A percentile compares a stretch with the other conserved stretches of the same genome.
Conservation (phyloP, 2,888 invertebrate species). For the Gymnocheta viridis region DNA sequence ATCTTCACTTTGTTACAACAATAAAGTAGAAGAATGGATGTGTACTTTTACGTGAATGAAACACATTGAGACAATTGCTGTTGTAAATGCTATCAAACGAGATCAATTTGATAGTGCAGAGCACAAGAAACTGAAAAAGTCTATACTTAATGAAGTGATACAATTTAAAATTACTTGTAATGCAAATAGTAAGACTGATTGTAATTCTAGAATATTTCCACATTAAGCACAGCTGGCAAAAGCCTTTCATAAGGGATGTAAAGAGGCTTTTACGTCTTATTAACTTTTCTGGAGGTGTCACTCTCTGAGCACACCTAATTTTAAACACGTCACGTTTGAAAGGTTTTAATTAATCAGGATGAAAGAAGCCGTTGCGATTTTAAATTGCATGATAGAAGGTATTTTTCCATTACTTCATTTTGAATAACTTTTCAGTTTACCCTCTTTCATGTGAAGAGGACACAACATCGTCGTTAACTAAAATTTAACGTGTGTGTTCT, state of each 20-base stretch:
- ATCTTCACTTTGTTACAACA: conserved; percentile 61
- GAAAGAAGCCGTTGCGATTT: too few species aligned
- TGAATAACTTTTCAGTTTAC: background rate
- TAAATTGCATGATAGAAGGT: too few species aligned
- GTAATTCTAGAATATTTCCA: too few species aligned
- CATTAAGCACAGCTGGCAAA: too few species aligned
- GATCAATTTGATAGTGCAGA: conserved; percentile 54
- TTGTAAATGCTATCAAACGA: conserved; percentile 59
- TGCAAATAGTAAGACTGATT: background rate
- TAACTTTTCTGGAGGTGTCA: too few species aligned
- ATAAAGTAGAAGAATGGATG: conserved; percentile 7
- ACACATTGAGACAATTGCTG: conserved; percentile 44
- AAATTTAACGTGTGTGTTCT: background rate
- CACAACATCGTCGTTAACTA: background rate
- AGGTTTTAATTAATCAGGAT: too few species aligned
- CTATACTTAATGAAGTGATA: background rate
- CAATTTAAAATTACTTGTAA: background rate
- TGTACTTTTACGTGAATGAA: conserved; percentile 2
- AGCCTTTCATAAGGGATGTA: too few species aligned
- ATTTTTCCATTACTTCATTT: background rate
- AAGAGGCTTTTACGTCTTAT: too few species aligned
- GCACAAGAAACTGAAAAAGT: conserved; percentile 2
- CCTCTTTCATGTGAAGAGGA: background rate
- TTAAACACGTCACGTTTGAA: too few species aligned
- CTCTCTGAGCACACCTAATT: too few species aligned